phyloP scores from a whole-genome alignment of 2,797 vertebrate species.

The Coregonus ussuriensis region DNA sequence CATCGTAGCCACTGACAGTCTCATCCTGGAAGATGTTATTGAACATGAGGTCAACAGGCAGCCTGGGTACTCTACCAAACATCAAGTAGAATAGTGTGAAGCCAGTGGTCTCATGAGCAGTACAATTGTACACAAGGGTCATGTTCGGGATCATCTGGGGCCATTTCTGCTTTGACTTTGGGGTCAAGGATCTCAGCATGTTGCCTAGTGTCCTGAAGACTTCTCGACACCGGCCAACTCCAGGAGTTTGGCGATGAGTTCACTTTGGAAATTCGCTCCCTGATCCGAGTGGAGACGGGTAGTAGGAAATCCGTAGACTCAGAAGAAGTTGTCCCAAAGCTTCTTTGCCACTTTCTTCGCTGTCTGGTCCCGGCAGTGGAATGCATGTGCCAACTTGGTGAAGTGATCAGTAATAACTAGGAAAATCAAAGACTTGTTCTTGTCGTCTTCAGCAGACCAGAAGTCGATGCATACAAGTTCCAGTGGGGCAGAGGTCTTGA shows the following conservation, averaged over 20 bases:
- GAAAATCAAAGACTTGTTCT: conserved; percentile 24
- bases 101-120: background rate
- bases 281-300: conserved; percentile 8
- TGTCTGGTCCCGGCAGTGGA: too few species aligned
- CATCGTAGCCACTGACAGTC: conserved; percentile 23
- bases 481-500: conserved; percentile 16
- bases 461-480: conserved; percentile 15
- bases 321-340: conserved; percentile 1
- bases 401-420: conserved; percentile 33
- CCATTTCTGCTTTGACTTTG: conserved; percentile 30
- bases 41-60: conserved; percentile 34
- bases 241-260: conserved; percentile 17
- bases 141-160: conserved; percentile 22
- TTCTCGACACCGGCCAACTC: conserved; percentile 11
- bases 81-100: conserved; percentile 24
- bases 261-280: conserved; percentile 15
- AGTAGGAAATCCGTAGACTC: background rate
- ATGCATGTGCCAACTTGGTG: conserved; percentile 11
- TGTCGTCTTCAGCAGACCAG: conserved; percentile 19
- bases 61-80: conserved; percentile 17
- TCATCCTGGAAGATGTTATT: conserved; percentile 23
- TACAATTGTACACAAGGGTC: conserved; percentile 20
- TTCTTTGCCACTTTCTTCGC: background rate
- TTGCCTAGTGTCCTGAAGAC: conserved; percentile 26
- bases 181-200: conserved; percentile 30